Conservation (phyloP, 2,113 vertebrate species). For the Gymnobelideus leadbeateri region DNA sequence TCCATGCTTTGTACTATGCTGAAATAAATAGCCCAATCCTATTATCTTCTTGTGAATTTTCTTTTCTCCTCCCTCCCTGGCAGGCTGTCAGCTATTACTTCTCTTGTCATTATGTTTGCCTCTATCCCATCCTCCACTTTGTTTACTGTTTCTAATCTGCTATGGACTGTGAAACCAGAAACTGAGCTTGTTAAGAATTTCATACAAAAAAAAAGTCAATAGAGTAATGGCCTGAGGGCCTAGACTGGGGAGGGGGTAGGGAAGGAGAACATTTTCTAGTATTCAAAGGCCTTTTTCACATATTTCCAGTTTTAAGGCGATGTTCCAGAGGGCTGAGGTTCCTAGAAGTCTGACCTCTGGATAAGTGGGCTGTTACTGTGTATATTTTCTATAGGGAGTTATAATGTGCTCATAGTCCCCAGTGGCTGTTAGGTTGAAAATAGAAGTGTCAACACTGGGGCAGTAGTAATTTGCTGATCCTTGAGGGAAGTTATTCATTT, state of each 20-base stretch:
- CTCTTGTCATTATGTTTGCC: not conserved
- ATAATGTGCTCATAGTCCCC: not conserved
- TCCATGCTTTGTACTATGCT: not conserved
- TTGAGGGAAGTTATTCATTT: conserved; percentile 10
- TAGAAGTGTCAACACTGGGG: not conserved
- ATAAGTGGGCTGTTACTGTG: conserved; percentile 20
- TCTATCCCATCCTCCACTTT: not conserved
- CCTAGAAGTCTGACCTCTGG: conserved; percentile 21
- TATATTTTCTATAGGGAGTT: not conserved
- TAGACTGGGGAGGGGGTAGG: not conserved
- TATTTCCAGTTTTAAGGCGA: not conserved
- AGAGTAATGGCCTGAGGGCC: not conserved
- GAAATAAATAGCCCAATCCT: not conserved
- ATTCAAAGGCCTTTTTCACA: not conserved
- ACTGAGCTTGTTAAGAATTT: not conserved
- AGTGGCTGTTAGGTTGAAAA: conserved; percentile 1
- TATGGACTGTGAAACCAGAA: not conserved
- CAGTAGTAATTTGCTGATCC: not conserved
- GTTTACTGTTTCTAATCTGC: not conserved
- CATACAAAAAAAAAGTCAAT: not conserved
- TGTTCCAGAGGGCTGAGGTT: conserved; percentile 3
- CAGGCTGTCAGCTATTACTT: conserved; percentile 12
- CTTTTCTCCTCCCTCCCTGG: not conserved
- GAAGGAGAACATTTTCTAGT: not conserved
- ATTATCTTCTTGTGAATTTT: not conserved